Evolutionary conservation across 2,113 vertebrate species (phyloP), one percentile per base, ranked within the genome.

Genomic region (Neopipo cinnamomea): DNA sequence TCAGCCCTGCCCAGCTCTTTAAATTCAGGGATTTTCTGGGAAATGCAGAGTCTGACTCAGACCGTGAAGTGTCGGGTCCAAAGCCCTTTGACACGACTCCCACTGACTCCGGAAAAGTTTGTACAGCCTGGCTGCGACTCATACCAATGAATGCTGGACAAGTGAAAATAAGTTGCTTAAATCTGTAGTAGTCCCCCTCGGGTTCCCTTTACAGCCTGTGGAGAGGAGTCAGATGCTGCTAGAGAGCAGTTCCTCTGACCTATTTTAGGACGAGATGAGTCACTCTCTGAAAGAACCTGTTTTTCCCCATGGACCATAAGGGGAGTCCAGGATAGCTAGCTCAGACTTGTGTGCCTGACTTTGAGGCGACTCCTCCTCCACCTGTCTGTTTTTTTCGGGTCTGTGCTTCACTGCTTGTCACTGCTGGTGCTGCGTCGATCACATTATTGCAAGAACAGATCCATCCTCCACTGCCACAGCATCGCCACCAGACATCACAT

Each of bases 221-320:
- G 88, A 95, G 79, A 93, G 50, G 85, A 94, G 83, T 86, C 82
- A 91, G 79, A 85, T 2, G 8, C 59, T 93, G 88, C 78, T 47
- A 30, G 68, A 94, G 92, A 95, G 68, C 11, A 3, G 88, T 71
- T 97, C 88, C 79, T 84, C 85, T 97, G 94, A 88, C 94, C 94
- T 96, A 92, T 94, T 96, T 96, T 58, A 84, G 86, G 31, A 53
- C 2, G 8, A 66, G 59, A 74, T 95, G 92, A 97, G 83, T 95
- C 95, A 96, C 61, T 81, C 55, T 37, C 68, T 91, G 68, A 95
- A 95, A 95, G 76, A 95, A 95, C 95, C 94, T 93, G 94, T 91
- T 96, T 93, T 95, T 92, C 95, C 83, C 86, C 31, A 31, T 71
- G 89, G 91, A 89, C 79, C 11, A 1, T 67, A 11, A 47, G n/a